phyloP scores from a whole-genome alignment of 2,113 vertebrate species.

The Oriolus oriolus region DNA sequence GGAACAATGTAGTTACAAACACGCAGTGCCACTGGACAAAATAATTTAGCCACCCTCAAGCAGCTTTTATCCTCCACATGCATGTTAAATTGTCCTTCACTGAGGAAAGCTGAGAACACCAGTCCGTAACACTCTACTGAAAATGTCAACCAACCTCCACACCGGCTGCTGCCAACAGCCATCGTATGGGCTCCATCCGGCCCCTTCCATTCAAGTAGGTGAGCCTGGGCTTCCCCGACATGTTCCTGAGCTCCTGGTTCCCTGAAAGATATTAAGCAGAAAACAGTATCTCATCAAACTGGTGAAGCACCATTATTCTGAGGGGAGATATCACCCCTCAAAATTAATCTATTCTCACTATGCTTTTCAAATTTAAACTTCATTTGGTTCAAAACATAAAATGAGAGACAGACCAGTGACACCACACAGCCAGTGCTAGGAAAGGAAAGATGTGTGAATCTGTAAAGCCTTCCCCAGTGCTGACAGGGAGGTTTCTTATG shows the following conservation, averaged over 20 bases:
- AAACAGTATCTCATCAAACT: not conserved
- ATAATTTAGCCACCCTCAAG: not conserved
- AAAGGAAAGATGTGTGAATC: not conserved
- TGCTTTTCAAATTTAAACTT: not conserved
- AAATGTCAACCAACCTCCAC: constrained; percentile 74
- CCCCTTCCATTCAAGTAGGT: constrained; percentile 86
- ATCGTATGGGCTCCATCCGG: constrained; percentile 87
- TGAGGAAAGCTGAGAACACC: not conserved
- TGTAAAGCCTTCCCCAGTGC: not conserved
- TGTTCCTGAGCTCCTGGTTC: constrained; percentile 12
- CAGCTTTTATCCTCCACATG: not conserved
- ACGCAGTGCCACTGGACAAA: not conserved
- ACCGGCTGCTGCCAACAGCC: constrained; percentile 81
- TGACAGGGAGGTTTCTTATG: not conserved
- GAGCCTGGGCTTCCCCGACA: constrained; percentile 80
- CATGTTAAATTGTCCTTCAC: not conserved
- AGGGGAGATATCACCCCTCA: not conserved
- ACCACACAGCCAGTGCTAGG: not conserved
- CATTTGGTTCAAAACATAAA: not conserved
- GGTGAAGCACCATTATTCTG: not conserved
- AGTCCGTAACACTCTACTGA: not conserved
- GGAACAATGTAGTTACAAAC: not conserved
- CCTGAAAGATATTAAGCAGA: constrained; percentile 29
- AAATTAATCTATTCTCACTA: not conserved
- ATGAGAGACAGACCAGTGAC: not conserved